Evolutionary conservation across 2,888 invertebrate species (phyloP), one percentile per base, ranked within the genome.

Genomic region (Agriotes lineatus): DNA sequence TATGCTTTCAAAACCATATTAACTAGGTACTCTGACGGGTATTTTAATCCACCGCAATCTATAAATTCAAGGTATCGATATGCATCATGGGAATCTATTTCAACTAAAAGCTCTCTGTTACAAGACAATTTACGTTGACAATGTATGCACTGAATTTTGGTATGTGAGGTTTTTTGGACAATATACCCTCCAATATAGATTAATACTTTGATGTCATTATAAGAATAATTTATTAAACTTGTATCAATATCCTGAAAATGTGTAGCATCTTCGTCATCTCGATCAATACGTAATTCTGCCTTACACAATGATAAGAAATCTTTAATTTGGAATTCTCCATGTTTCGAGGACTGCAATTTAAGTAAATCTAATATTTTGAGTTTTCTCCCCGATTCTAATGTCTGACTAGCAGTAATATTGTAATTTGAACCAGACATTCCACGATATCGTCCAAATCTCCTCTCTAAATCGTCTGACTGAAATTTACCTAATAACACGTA

Each of bases 401-500:
- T 45, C 14, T 59, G 44, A 2, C 6, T 1, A 1, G 44, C 42
- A 10, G 59, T 16, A 2, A 59, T 22, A 30, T 22, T 9, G 16
- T 45, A 59, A 30, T 59, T 44, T 7, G 12, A 20, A 6, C 60
- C 37, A 48, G n/a, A 22, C 48, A 60, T 45, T 16, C 3, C 1
- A 6, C 60, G 25, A 33, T 60, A 60, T 60, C 33, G 25, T n/a
- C 20, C 1, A 45, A 48, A 48, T 7, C 60, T 16, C 1, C 19
- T 18, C 18, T 60, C 60, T 2, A 60, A 20, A 16, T 12, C 18
- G 20, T 60, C 48, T 9, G 60, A 45, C 18, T 60, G 60, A 6
- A 60, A 60, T 7, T 45, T 33, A 1, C 60, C 60, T 3, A 48
- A 10, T 5, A 60, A 48, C 4, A 60, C 48, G 48, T 48, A 60